phyloP scores from a whole-genome alignment of 2,113 vertebrate species.

The Anseranas semipalmata region DNA sequence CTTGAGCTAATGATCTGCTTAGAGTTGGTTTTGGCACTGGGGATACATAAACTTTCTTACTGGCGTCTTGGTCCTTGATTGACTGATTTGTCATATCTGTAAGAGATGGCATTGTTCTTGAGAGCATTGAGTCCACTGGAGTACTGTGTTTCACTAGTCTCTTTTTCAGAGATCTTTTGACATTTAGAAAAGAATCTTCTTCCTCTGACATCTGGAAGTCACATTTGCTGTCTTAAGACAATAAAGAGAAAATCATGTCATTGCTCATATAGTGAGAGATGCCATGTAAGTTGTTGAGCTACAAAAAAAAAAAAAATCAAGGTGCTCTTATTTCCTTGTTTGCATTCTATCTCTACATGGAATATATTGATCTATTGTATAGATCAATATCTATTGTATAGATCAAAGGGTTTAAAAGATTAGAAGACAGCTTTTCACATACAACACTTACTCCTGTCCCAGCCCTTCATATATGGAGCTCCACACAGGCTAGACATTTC shows the following conservation, averaged over 20 bases:
- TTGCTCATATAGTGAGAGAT: background rate
- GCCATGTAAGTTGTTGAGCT: background rate
- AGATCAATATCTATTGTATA: background rate
- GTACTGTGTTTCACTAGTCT: slow-evolving; percentile 54
- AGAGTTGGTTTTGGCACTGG: background rate
- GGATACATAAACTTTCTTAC: background rate
- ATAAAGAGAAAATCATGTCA: background rate
- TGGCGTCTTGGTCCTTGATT: background rate
- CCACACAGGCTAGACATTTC: background rate
- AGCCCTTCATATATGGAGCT: background rate
- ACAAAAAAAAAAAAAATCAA: background rate
- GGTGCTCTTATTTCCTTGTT: background rate
- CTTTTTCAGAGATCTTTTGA: slow-evolving; percentile 41
- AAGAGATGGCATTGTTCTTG: background rate
- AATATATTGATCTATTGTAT: background rate
- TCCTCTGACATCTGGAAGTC: slow-evolving; percentile 53
- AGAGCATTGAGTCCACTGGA: slow-evolving; percentile 1
- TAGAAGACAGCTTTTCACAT: background rate
- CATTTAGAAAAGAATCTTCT: slow-evolving; percentile 43
- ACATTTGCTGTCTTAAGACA: background rate
- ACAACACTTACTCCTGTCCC: background rate
- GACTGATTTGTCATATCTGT: background rate
- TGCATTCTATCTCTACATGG: background rate
- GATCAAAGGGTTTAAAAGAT: background rate
- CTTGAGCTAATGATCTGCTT: background rate